Conservation (phyloP, 2,113 vertebrate genomes). For the Xiphophorus hellerii region DNA sequence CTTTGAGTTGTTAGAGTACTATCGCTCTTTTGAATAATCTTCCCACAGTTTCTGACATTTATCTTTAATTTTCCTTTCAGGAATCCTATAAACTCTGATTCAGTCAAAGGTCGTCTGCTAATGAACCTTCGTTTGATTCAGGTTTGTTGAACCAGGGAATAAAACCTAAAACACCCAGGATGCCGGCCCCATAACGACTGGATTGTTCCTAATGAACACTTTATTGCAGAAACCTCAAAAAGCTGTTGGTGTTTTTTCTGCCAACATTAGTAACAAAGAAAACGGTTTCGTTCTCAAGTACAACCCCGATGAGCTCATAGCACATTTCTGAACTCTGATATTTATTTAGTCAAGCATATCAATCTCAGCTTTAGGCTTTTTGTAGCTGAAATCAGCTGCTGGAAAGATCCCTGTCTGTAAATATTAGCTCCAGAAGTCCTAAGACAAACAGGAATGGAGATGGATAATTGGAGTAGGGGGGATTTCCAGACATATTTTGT, state of each 20-base stretch:
- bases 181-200: no score
- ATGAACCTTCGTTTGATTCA: no score
- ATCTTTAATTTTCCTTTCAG: no score
- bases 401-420: conserved; percentile 46
- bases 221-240: no score
- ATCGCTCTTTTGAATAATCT: no score
- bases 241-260: neutral
- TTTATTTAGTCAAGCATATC: conserved; percentile 6
- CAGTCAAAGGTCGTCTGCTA: no score
- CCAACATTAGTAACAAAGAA: neutral
- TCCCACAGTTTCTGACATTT: no score
- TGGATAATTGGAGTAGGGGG: conserved; percentile 34
- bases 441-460: conserved; percentile 55
- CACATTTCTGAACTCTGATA: neutral
- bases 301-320: neutral
- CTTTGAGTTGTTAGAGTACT: no score
- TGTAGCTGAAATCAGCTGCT: conserved; percentile 3
- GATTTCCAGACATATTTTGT: conserved; percentile 78
- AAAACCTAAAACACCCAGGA: no score
- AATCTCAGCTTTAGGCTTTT: conserved; percentile 17
- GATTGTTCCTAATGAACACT: no score
- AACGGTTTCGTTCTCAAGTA: neutral
- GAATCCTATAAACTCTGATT: no score
- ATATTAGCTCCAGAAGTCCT: conserved; percentile 68
- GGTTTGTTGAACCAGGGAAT: no score